Base-by-base conservation (phyloP, 2,113 vertebrate genomes). In the Forbesichthys papilliferus region DNA sequence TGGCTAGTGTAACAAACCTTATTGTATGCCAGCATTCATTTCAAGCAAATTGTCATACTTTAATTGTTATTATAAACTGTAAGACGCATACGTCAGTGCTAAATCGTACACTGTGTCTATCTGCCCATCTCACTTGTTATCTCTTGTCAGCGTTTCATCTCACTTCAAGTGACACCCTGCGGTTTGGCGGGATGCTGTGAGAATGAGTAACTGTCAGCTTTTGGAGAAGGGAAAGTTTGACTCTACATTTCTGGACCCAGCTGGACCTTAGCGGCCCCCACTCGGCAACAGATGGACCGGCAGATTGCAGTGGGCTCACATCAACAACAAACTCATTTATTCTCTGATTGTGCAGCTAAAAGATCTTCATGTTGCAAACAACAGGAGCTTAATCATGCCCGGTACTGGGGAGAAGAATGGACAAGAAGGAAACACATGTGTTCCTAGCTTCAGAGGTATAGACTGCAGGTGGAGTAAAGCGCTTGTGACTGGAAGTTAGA, bases 211-310 rank as follows among this genome's bases (percentile, higher is more conserved):
- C 56, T 33, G 56, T 58, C 56, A 58, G 56, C 20, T 58, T 11
- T 16, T 11, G 5, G 14, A 58, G 20, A 10, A 58, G 56, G 65
- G 27, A 46, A n/a, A 67, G 48, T 59, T 13, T 60, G 54, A 2
- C 9, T 53, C 61, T 71, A 53, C 33, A 48, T 54, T 73, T 72
- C 60, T 71, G 78, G 67, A 76, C 69, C 48, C 73, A 74, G 66
- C 69, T 73, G 71, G 76, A 80, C 72, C 66, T 75, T 54, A 14
- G 3, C 3, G n/a, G 58, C 68, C 64, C 10, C 9, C 20, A 54
- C 14, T 61, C 52, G 7, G 57, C 67, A 76, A 55, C 78, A 86
- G 80, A 87, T 86, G 85, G 78, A 48, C 68, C 5, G 68, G 54
- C 75, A 83, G 79, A 81, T 64, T 80, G 74, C 48, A 57, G 71